phyloP scores from a whole-genome alignment of 2,797 vertebrate genomes.

The Sylvia borin region DNA sequence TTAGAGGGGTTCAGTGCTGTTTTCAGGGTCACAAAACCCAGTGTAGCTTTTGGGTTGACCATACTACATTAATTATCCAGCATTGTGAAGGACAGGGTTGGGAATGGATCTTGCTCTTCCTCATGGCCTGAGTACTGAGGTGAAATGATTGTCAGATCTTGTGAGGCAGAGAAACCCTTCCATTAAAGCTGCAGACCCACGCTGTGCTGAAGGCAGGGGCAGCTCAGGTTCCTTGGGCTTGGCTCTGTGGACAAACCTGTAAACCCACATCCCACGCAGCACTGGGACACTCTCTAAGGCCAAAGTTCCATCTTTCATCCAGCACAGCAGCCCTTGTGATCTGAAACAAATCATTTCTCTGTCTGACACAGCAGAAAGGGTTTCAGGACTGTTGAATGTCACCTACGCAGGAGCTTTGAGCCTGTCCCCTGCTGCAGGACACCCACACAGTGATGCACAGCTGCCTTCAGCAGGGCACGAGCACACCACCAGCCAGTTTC shows the following conservation, averaged over 20 bases:
- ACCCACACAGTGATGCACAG: accelerated
- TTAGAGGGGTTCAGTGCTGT: background rate
- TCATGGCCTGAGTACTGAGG: background rate
- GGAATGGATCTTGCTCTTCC: background rate
- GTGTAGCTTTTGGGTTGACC: background rate
- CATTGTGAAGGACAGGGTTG: accelerated
- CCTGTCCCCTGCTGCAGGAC: background rate
- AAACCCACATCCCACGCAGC: accelerated
- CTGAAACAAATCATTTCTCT: background rate
- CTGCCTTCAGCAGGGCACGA: background rate
- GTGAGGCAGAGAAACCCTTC: background rate
- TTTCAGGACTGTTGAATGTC: background rate
- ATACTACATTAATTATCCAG: background rate
- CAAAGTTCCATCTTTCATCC: background rate
- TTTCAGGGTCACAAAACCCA: background rate
- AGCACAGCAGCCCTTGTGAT: background rate
- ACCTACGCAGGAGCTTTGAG: background rate
- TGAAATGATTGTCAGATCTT: background rate
- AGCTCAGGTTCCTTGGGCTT: background rate
- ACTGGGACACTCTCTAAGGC: accelerated
- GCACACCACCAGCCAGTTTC: background rate
- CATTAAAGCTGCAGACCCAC: accelerated
- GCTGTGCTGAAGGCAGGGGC: background rate
- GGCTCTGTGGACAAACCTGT: background rate
- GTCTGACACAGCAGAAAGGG: background rate